Conservation (phyloP, 1,140 invertebrate genomes). For the Plutomurus gul region DNA sequence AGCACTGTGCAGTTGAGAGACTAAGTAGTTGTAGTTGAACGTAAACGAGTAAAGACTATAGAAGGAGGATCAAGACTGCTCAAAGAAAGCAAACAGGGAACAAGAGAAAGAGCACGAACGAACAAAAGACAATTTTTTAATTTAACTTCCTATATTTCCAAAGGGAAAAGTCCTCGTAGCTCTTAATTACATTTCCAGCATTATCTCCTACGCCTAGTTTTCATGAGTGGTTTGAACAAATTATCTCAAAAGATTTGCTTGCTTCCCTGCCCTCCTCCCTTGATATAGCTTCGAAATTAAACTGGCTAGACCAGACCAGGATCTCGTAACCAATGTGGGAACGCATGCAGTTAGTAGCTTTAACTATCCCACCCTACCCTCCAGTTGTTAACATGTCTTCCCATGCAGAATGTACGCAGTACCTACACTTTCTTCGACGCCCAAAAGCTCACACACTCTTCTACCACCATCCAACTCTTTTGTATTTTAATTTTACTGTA, state of each 20-base stretch:
- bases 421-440: too few relatives aligned
- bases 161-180: slow-evolving; percentile 14
- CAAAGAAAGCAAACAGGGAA: not conserved
- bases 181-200: slow-evolving; percentile 34
- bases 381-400: too few relatives aligned
- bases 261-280: not conserved
- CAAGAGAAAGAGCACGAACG: slow-evolving; percentile 4
- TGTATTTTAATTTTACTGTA: too few relatives aligned
- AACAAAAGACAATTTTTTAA: slow-evolving; percentile 41
- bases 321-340: too few relatives aligned
- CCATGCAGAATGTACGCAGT: too few relatives aligned
- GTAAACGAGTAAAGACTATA: slow-evolving; percentile 4
- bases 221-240: slow-evolving; percentile 21
- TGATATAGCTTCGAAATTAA: slow-evolving; percentile 4
- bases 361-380: too few relatives aligned
- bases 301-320: not conserved
- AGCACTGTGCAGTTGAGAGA: too few relatives aligned
- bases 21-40: too few relatives aligned
- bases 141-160: slow-evolving; percentile 33
- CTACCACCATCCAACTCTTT: too few relatives aligned
- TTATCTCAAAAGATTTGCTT: slow-evolving; percentile 18
- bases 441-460: too few relatives aligned
- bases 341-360: not conserved
- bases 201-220: slow-evolving; percentile 17
- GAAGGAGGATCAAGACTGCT: not conserved